Conservation (phyloP, 2,888 invertebrate genomes). For the Prenolepis imparis region DNA sequence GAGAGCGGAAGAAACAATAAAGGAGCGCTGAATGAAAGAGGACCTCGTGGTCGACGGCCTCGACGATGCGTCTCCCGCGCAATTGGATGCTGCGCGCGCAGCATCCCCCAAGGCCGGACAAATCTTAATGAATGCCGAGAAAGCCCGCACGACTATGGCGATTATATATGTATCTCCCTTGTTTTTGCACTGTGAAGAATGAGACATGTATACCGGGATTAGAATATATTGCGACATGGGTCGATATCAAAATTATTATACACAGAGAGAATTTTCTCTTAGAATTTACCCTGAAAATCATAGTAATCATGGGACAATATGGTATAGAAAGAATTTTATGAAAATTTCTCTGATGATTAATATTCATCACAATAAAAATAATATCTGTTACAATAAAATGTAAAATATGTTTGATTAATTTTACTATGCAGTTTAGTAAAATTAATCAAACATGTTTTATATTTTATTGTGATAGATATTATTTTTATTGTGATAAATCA, state of each 20-base stretch:
- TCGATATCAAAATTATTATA: background rate
- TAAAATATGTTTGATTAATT: too few relatives aligned
- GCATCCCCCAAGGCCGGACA: conserved; percentile 69
- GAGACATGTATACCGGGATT: background rate
- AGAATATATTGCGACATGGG: background rate
- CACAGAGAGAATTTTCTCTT: too few relatives aligned
- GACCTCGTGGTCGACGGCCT: conserved; percentile 54
- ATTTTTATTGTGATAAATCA: too few relatives aligned
- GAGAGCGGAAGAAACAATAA: background rate
- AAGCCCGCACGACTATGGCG: conserved; percentile 60
- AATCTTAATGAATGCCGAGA: conserved; percentile 67
- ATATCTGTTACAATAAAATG: too few relatives aligned
- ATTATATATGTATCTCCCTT: conserved; percentile 6
- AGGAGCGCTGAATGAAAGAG: conserved; percentile 54
- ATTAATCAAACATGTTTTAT: too few relatives aligned
- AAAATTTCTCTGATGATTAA: too few relatives aligned
- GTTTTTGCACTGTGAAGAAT: conserved; percentile 51
- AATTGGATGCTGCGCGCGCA: conserved; percentile 64
- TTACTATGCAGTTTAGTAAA: too few relatives aligned
- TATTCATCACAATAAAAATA: too few relatives aligned
- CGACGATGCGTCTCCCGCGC: conserved; percentile 68
- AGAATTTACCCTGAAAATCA: too few relatives aligned
- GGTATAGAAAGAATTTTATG: too few relatives aligned
- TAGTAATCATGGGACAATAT: too few relatives aligned
- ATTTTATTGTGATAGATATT: too few relatives aligned